Evolutionary conservation across 2,113 vertebrate species (phyloP), one percentile per base, ranked within the genome.

Genomic region (Amphilophus citrinellus): DNA sequence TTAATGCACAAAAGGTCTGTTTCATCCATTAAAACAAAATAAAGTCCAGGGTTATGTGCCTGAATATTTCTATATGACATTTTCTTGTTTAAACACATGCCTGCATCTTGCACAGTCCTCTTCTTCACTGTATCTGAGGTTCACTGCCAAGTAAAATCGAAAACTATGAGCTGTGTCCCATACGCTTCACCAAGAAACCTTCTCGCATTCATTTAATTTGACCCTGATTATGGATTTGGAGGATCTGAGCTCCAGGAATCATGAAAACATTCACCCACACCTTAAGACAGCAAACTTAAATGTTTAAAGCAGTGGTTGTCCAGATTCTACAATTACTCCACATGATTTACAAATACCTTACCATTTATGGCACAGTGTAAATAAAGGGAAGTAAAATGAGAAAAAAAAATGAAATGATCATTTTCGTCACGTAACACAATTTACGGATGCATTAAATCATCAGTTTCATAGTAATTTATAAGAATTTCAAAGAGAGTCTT

Each of bases 261-360:
- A 7, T 68, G 59, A 77, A 84, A 80, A 77, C 78, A 84, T 10
- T 56, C 61, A 79, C 71, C 77, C 85, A 66, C 78, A 78, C 24
- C 80, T 35, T 32, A 73, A 79, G 35, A 78, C 4, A 13, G 13
- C 27, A 68, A 78, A 85, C 61, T 58, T 10, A 75, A 39, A 35
- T 62, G 47, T 87, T 88, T 77, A 32, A 66, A 73, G 61, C 32
- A 11, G 61, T 18, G 66, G 73, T 86, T 77, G 15, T 27, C 4
- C 15, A 39, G 24, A 79, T 62, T 68, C 20, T 56, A 14, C 20
- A 75, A 61, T 56, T 58, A 20, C 5, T 35, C 77, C 62, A 61
- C 80, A 77, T 10, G 27, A 62, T 76, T 61, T 53, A 44, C 66
- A 78, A 85, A 83, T 60, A 17, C 27, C 9, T 44, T 73, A 47